Evolutionary conservation across 2,113 vertebrate genomes (phyloP).

Genomic region (Cyphotilapia sp.): DNA sequence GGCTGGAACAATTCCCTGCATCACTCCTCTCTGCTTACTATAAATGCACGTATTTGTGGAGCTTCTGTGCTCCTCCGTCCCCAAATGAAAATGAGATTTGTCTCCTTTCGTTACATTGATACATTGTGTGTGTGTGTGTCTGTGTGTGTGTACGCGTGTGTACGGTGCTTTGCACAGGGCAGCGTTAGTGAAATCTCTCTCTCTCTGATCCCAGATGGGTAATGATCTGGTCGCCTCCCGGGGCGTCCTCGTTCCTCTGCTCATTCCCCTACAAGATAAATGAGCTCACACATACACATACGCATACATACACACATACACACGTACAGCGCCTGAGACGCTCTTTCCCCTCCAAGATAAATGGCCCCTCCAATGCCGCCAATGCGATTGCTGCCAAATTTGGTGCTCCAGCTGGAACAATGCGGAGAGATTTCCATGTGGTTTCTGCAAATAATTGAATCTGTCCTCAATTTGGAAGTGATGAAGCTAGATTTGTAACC

Average conservation of each 20-base stretch:
- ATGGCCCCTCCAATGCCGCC: slow-evolving; percentile 69
- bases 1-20: slow-evolving; percentile 49
- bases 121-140: slow-evolving; percentile 39
- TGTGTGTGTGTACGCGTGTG: not conserved
- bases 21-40: slow-evolving; percentile 28
- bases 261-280: slow-evolving; percentile 76
- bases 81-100: slow-evolving; percentile 78
- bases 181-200: slow-evolving; percentile 53
- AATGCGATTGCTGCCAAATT: slow-evolving; percentile 72
- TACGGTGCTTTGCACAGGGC: slow-evolving; percentile 6
- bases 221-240: slow-evolving; percentile 73
- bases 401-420: slow-evolving; percentile 72
- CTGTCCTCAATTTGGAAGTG: slow-evolving; percentile 73
- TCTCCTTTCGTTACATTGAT: slow-evolving; percentile 76
- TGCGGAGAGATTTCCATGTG: slow-evolving; percentile 68
- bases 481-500: slow-evolving; percentile 54
- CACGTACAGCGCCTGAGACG: slow-evolving; percentile 18
- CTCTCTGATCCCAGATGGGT: slow-evolving; percentile 69
- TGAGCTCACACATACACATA: slow-evolving; percentile 44
- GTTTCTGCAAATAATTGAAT: slow-evolving; percentile 72
- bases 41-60: slow-evolving; percentile 62
- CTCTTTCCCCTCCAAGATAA: slow-evolving; percentile 66
- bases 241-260: slow-evolving; percentile 56
- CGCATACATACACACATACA: not conserved
- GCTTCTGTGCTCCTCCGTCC: slow-evolving; percentile 50